Evolutionary conservation across 2,113 vertebrate genomes (phyloP).

Genomic region (Salvelinus fontinalis): DNA sequence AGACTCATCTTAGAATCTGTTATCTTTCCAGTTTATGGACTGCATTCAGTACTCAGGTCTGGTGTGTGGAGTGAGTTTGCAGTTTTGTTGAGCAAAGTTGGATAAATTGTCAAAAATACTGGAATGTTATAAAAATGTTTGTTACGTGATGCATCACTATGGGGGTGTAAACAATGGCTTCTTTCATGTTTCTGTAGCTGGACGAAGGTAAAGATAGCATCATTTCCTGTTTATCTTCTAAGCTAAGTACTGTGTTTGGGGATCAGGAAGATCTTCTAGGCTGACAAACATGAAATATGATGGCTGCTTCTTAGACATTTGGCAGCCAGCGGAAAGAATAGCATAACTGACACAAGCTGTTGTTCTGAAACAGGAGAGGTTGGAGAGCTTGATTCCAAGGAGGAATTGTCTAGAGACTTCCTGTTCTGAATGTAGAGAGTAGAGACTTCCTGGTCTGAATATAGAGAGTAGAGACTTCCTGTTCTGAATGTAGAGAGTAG

Average conservation of each 20-base stretch:
- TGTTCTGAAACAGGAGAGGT: neutral
- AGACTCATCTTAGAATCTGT: no score
- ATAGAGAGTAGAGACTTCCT: no score
- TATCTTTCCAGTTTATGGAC: no score
- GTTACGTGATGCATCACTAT: slow-evolving; percentile 45
- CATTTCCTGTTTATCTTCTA: slow-evolving; percentile 66
- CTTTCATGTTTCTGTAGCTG: slow-evolving; percentile 51
- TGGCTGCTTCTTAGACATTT: neutral
- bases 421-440: neutral
- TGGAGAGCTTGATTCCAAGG: neutral
- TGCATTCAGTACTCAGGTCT: no score
- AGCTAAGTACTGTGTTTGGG: slow-evolving; percentile 10
- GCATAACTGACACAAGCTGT: neutral
- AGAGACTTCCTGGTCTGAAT: no score
- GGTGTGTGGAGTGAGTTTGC: no score
- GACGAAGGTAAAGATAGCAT: slow-evolving; percentile 51
- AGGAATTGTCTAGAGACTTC: neutral
- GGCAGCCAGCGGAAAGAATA: no score
- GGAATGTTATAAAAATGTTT: slow-evolving; percentile 55
- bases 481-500: no score
- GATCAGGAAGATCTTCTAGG: neutral
- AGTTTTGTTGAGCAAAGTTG: no score
- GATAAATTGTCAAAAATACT: neutral
- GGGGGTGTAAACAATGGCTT: slow-evolving; percentile 16
- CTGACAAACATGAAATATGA: slow-evolving; percentile 8